Conservation (phyloP, 2,888 invertebrate genomes). For the Nephrotoma flavescens region DNA sequence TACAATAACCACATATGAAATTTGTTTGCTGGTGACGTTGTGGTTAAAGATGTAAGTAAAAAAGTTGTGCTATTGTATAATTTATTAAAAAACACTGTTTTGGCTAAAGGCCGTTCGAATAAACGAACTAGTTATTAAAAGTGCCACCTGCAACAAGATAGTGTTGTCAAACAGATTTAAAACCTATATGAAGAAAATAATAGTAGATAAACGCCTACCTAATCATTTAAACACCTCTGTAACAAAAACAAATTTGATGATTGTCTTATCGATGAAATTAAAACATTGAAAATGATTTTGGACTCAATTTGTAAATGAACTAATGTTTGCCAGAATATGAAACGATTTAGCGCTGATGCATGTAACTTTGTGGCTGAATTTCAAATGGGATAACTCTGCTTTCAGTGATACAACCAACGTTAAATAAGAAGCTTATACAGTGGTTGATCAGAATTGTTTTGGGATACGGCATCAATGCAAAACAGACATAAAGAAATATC, state of each 20-base stretch:
- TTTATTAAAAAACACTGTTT: background rate
- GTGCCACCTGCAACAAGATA: background rate
- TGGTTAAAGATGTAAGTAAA: background rate
- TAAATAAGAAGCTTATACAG: too few species aligned
- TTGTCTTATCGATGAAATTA: background rate
- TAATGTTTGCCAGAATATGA: background rate
- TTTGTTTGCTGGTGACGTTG: background rate
- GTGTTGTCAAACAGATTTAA: background rate
- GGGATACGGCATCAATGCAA: too few species aligned
- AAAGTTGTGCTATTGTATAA: background rate
- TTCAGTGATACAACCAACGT: background rate
- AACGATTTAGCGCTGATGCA: background rate
- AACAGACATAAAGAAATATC: too few species aligned
- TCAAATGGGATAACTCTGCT: background rate
- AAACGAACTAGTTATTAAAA: background rate
- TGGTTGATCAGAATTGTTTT: too few species aligned
- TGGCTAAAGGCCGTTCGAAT: background rate
- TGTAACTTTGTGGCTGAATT: background rate
- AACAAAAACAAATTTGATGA: background rate
- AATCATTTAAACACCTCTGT: background rate
- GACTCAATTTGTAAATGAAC: background rate
- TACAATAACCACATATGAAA: background rate
- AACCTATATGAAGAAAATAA: background rate
- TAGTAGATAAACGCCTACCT: background rate
- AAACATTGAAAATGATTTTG: background rate